Evolutionary conservation across 2,888 invertebrate species (phyloP), one percentile per base, ranked within the genome.

Genomic region (Balanococcus diminutus): DNA sequence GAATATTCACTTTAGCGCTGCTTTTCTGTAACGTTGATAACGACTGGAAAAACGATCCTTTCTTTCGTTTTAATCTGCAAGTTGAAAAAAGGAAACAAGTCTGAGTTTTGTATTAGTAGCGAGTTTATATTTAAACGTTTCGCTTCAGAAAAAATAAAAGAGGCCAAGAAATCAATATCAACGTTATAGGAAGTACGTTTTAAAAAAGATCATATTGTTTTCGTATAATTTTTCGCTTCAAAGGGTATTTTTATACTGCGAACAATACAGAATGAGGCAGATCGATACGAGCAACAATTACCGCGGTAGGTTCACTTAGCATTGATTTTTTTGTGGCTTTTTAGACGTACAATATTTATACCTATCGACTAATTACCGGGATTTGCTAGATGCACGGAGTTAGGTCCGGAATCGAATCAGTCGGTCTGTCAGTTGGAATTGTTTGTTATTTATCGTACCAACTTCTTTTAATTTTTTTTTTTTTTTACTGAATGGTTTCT

Each of bases 21-120:
- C 97, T 98, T 91, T 98, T 97, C 90, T 98, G 98, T 88, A 98
- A 92, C 86, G 98, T 97, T 9, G 98, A 96, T 89, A 98, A 96
- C 11, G 98, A 97, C 90, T 97, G 97, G 91, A 98, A 98, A 91
- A 98, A 96, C 6, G 97, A 97, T 25, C 97, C 97, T 89, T 98
- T 98, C 92, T 98, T 98, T 92, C 97, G 96, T 91, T 97, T 97
- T 88, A 98, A 91, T 90, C 96, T 96, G 90, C 87, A 90, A 87
- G 88, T n/a, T 88, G 86, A 84, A 32, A 61, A 84, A 51, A 51
- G n/a, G n/a, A 82, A 19, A 36, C 36, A 39, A 75, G 8, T 1
- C 11, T n/a, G 61, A 11, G 61, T 61, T 61, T 61, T 61, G n/a
- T 72, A 79, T 79, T 79, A 36, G n/a, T 36, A 3, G 19, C 75